phyloP scores from a whole-genome alignment of 2,888 invertebrate genomes.

The Mythimna ferrago region DNA sequence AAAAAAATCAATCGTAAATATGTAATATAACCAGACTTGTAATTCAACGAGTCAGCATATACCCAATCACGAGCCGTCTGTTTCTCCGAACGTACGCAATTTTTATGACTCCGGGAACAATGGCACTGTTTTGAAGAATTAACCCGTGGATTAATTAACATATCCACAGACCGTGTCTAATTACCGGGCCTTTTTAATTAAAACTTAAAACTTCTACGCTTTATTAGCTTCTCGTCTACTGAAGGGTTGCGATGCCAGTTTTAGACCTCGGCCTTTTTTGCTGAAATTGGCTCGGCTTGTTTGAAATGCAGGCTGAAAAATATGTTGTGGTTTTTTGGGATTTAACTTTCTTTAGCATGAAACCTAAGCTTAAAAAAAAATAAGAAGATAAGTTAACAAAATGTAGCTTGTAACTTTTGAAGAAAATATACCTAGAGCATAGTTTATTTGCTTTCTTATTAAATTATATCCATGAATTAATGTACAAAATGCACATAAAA shows the following conservation, averaged over 20 bases:
- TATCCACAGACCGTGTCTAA: conserved; percentile 87
- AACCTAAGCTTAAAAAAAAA: background rate
- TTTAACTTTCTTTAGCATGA: background rate
- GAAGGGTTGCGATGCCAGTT: conserved; percentile 60
- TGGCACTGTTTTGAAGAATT: conserved; percentile 87
- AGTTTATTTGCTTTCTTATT: no score
- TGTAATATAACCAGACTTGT: background rate
- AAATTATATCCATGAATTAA: no score
- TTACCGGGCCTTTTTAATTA: conserved; percentile 88
- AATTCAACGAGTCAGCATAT: conserved; percentile 14
- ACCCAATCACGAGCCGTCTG: conserved; percentile 45
- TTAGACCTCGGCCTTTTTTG: conserved; percentile 49
- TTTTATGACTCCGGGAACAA: conserved; percentile 85
- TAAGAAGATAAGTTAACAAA: no score
- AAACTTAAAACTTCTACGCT: conserved; percentile 84
- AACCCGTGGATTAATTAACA: conserved; percentile 88
- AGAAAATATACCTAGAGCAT: no score
- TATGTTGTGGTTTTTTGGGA: conserved; percentile 17
- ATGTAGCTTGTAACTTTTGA: no score
- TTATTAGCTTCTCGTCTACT: conserved; percentile 80
- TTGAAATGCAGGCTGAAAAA: conserved; percentile 47
- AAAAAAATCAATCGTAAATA: background rate
- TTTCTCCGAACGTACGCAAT: conserved; percentile 71
- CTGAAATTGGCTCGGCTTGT: conserved; percentile 51
- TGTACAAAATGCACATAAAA: no score